Percentiles rank a stretch among this genome's conserved stretches.
Evolutionary conservation across 2,888 invertebrate genomes (phyloP).

Genomic region (Epinotia demarniana): DNA sequence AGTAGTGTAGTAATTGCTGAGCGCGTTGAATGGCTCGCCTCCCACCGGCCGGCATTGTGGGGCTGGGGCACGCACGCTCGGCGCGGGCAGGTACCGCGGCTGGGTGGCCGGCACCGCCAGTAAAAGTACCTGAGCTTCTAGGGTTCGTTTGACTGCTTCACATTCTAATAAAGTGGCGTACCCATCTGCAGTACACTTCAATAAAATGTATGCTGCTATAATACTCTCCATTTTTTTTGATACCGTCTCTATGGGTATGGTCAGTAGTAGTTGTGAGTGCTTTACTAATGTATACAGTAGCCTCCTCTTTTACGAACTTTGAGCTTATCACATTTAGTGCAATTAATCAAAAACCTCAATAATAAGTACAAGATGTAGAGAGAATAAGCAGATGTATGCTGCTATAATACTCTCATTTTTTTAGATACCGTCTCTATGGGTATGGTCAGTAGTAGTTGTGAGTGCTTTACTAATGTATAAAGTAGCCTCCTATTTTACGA

Average conservation of each 20-base stretch:
- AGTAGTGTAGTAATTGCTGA: constrained; percentile 50
- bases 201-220: not conserved
- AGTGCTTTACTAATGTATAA: not conserved
- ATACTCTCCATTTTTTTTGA: not conserved
- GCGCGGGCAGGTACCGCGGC: constrained; percentile 7
- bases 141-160: constrained; percentile 10
- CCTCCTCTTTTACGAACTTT: too few species aligned
- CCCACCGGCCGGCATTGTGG: constrained; percentile 59
- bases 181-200: not conserved
- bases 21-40: constrained; percentile 65
- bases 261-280: not conserved
- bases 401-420: not conserved
- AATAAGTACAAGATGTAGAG: too few species aligned
- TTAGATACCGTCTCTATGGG: not conserved
- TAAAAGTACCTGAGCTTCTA: not conserved
- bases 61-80: constrained; percentile 48
- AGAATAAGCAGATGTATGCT: too few species aligned
- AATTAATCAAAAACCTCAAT: too few species aligned
- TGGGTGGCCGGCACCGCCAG: constrained; percentile 29
- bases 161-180: not conserved
- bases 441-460: not conserved
- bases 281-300: not conserved
- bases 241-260: not conserved
- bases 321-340: too few species aligned
- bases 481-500: too few species aligned